Conservation (phyloP, 35 echinoderm and acorn worm genomes). For the Heliocidaris tuberculata region DNA sequence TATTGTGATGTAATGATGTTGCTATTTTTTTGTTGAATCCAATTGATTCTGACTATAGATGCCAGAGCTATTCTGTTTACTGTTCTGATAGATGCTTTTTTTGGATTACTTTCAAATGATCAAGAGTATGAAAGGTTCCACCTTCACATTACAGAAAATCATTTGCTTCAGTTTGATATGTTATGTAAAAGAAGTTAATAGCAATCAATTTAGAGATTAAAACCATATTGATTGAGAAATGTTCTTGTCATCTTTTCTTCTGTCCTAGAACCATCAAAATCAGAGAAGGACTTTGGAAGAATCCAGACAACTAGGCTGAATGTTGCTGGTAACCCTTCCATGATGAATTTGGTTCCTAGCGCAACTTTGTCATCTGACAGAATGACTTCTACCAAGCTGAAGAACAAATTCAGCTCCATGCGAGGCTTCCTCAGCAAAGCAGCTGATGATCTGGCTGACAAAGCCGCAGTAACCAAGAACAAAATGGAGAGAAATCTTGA, state of each 20-base stretch:
- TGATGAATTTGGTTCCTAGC: not conserved
- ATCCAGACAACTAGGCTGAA: constrained; percentile 19
- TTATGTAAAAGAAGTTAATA: not conserved
- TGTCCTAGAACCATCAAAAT: constrained; percentile 25
- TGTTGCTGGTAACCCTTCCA: not conserved
- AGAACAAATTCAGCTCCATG: constrained; percentile 47
- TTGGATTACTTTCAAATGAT: no score
- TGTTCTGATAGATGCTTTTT: no score
- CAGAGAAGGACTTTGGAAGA: constrained; percentile 34
- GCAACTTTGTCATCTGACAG: not conserved
- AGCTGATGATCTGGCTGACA: constrained; percentile 69
- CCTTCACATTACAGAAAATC: no score
- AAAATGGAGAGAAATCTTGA: constrained; percentile 60
- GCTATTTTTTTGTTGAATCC: no score
- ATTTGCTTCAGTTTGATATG: not conserved
- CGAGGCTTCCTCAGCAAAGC: constrained; percentile 74
- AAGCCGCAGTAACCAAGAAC: constrained; percentile 69
- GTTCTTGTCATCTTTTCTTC: not conserved
- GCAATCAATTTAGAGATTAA: not conserved
- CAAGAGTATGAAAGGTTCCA: no score
- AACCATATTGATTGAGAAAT: not conserved
- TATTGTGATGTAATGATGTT: not conserved
- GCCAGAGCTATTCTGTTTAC: no score
- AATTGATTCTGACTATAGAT: no score
- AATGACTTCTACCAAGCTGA: constrained; percentile 23